Base-by-base conservation (phyloP, 2,113 vertebrate genomes). In the Xiphophorus hellerii region DNA sequence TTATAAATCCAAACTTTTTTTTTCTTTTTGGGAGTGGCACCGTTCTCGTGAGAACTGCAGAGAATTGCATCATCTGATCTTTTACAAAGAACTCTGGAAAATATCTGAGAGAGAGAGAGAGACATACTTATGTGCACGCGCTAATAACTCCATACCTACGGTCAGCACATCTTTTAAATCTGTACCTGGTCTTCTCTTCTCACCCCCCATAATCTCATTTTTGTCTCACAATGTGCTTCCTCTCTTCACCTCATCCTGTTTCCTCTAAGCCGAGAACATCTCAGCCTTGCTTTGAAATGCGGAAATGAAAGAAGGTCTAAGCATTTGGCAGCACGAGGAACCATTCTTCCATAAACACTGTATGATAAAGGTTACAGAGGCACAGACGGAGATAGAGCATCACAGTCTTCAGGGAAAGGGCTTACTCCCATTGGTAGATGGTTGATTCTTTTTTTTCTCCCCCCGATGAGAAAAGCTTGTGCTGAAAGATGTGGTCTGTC, bases 401-500 rank as follows among this genome's bases (percentile, higher is more conserved):
- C 83, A 78, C 81, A 80, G 84, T 84, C 83, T 90, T 78, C 87
- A 78, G 78, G 83, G 73, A 84, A 58, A 88, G 67, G 71, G 81
- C 85, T 90, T 84, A 91, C 92, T 93, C 91, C 89, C 87, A 93
- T 93, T 90, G 92, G 92, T 88, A 82, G 88, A 88, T 71, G 81
- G 81, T 77, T 73, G 81, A 80, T 77, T 87, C 81, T 84, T 87
- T 89, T 35, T 87, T 86, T 27, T 39, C 37, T 35, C 14, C 12
- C 31, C 89, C 90, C 87, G 86, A 69, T 93, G 92, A 90, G 90
- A 93, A 92, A 92, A 93, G 90, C 93, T 90, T 93, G 84, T 44
- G 85, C 92, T 94, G 95, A 96, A 95, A 96, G 95, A 96, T 95
- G 91, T 69, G 92, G 91, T 90, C 90, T 83, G 90, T 95, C 95